These are phyloP conservation scores for Erebia epiphron DNA, from an alignment of 2,888 invertebrate genomes.

Conservation along the genomic window DNA sequence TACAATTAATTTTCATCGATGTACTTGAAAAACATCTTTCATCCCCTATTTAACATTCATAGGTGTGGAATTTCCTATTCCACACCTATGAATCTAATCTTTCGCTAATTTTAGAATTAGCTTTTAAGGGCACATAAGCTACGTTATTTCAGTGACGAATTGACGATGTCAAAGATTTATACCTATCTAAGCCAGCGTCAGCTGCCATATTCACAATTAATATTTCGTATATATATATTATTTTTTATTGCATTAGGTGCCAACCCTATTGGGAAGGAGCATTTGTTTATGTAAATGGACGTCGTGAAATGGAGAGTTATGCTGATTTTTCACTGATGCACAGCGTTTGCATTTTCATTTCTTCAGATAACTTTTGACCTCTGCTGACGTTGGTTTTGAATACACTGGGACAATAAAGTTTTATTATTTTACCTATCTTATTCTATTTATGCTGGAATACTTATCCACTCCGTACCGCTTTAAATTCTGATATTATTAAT, in stretches of 20 bases:
- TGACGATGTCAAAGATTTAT: too few relatives aligned
- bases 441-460: constrained; percentile 6
- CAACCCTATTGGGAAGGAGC: constrained; percentile 52
- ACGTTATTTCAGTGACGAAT: too few relatives aligned
- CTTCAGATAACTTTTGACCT: constrained; percentile 45
- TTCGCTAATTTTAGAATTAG: too few relatives aligned
- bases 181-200: too few relatives aligned
- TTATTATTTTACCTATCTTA: constrained; percentile 31
- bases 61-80: too few relatives aligned
- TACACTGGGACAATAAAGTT: constrained; percentile 34
- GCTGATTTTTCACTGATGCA: constrained; percentile 51
- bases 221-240: too few relatives aligned
- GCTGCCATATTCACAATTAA: too few relatives aligned
- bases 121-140: too few relatives aligned
- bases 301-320: constrained; percentile 53
- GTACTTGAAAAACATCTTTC: too few relatives aligned
- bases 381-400: constrained; percentile 34
- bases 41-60: too few relatives aligned
- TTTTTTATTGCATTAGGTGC: constrained; percentile 26
- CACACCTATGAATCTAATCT: too few relatives aligned
- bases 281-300: constrained; percentile 51
- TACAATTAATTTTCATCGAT: too few relatives aligned
- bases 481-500: not conserved
- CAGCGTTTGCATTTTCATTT: constrained; percentile 48
- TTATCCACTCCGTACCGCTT: not conserved